A percentile compares a stretch with the other conserved stretches of the same genome.
Evolutionary conservation across 2,113 vertebrate species (phyloP).

Genomic region (Stigmatopora argus): DNA sequence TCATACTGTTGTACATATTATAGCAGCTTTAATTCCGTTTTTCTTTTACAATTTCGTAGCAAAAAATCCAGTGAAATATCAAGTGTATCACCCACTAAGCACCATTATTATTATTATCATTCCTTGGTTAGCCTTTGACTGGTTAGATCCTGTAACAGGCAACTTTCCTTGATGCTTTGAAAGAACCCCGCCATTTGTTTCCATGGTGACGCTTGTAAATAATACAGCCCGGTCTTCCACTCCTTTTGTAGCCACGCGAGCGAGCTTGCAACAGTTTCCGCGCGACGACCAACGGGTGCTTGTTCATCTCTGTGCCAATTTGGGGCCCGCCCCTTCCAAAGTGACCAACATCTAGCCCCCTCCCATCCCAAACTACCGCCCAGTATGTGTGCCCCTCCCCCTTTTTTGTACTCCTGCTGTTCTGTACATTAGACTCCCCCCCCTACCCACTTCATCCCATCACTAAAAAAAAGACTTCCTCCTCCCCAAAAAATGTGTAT

Average conservation of each 20-base stretch:
- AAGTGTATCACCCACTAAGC: not conserved
- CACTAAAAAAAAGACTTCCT: conserved; percentile 38
- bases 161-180: conserved; percentile 9
- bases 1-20: too few relatives aligned
- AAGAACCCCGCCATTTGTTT: not conserved
- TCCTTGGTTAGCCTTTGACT: not conserved
- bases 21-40: too few relatives aligned
- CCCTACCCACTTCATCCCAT: conserved; percentile 26
- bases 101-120: not conserved
- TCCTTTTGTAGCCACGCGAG: conserved; percentile 27
- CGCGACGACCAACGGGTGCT: conserved; percentile 21
- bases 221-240: conserved; percentile 35
- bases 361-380: not conserved
- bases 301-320: conserved; percentile 43
- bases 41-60: not conserved
- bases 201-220: not conserved
- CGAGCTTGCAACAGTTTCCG: not conserved
- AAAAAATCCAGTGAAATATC: not conserved
- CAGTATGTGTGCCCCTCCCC: conserved; percentile 50
- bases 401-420: conserved; percentile 66
- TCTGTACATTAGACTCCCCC: conserved; percentile 56
- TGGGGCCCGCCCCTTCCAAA: conserved; percentile 20
- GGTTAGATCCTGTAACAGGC: not conserved
- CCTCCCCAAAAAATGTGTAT: conserved; percentile 63
- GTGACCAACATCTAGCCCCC: not conserved